These are phyloP conservation scores for Tuta absoluta DNA, from an alignment of 2,888 invertebrate species.

Conservation along the genomic window DNA sequence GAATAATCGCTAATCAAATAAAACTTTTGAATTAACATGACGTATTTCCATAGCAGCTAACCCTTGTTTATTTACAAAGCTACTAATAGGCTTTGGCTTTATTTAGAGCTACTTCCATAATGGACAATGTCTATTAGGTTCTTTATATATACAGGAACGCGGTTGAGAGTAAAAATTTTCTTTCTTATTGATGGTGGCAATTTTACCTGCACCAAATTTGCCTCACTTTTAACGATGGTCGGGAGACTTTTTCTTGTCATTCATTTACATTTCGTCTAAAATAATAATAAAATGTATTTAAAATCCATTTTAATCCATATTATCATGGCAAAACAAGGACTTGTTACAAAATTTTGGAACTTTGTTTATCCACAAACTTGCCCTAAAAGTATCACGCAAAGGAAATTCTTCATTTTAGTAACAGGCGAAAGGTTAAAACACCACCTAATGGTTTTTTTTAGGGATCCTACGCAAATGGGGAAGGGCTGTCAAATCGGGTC, in stretches of 20 bases:
- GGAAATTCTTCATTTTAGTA: background rate
- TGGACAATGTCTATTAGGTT: conserved; percentile 1
- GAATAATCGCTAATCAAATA: too few species aligned
- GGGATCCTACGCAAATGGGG: conserved; percentile 26
- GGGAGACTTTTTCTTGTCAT: background rate
- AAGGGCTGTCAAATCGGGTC: conserved; percentile 46
- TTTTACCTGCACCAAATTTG: background rate
- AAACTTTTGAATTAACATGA: too few species aligned
- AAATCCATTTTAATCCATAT: too few species aligned
- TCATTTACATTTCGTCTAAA: background rate
- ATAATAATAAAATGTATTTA: too few species aligned
- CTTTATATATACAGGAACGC: background rate
- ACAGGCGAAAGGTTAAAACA: background rate
- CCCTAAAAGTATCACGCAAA: too few species aligned
- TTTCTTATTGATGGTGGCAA: background rate
- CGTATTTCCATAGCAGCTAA: too few species aligned
- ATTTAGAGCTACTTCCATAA: background rate
- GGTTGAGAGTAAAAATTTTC: background rate
- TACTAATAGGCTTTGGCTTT: background rate
- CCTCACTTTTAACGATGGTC: background rate
- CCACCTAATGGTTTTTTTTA: background rate
- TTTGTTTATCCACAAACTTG: too few species aligned
- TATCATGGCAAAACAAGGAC: too few species aligned
- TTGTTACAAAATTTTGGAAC: too few species aligned
- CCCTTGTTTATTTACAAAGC: conserved; percentile 1